Base-by-base conservation (phyloP, 2,113 vertebrate genomes). In the Tragelaphus strepsiceros region DNA sequence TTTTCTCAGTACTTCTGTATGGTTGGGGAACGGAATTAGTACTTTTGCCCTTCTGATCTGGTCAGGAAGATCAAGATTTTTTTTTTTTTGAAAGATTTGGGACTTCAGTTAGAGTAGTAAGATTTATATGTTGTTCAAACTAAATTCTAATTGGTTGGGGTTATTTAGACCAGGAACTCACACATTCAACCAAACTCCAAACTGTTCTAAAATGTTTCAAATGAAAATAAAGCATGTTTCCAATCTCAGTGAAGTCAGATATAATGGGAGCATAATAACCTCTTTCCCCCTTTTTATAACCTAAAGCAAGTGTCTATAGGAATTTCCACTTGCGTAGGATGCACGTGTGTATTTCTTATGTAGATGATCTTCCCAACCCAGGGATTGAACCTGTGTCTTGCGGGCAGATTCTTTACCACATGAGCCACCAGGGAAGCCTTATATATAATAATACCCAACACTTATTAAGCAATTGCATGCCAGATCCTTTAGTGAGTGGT, bases 1-100 rank as follows among this genome's bases (percentile, higher is more conserved):
- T 62, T 97, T 97, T 95, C 58, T 94, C 59, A 83, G 71, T 90
- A 53, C 39, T 88, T 92, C 10, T 96, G 13, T 53, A 35, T 84
- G 11, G 35, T 74, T 0, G n/a, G 9, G 32, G 26, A 80, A 46
- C 24, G 85, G 5, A 21, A 61, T 88, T 95, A 95, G 35, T 30
- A 14, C 0, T 56, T 91, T 56, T 91, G 39, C 14, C 81, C 58
- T 96, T 64, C 74, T 96, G 61, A 97, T 91, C 26, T 97, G 64
- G 78, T 46, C 19, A 93, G 92, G 15, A 91, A 96, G 13, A 93
- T 74, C 43, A 95, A 90, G 51, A 83, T 46, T 96, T 90, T 67
- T 43, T 43, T 5, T 43, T 43, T 46, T 94, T 93, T 78, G n/a
- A 56, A 96, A 96, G 71, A 89, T 84, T 84, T 77, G 22, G 22